Base-by-base conservation (phyloP, 1,140 invertebrate species). In the Sipha flava region DNA sequence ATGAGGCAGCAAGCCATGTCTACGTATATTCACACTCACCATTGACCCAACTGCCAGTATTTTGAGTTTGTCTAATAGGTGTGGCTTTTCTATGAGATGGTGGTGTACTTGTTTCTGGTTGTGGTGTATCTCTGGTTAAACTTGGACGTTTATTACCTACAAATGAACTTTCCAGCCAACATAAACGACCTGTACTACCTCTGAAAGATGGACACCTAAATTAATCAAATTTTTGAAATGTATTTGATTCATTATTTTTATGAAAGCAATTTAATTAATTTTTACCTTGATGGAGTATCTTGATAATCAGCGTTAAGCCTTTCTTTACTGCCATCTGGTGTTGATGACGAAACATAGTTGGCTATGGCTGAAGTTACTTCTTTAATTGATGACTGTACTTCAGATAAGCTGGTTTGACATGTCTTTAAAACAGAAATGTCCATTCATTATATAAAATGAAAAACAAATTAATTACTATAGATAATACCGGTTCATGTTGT, bases 281-380 rank as follows among this genome's bases (percentile, higher is more conserved):
- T 34, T 80, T 79, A 84, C 83, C 83, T 82, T 26, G 83, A 83
- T 40, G 83, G 75, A 7, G 68, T 82, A 80, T 59, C 81, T 34
- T n/a, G 83, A 83, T 57, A 83, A 81, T 79, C 83, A 80, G 47
- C 82, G 84, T 86, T 83, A 80, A 83, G 80, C 83, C 83, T 64
- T 83, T 83, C 59, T 84, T 91, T 90, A 81, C 91, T 88, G 54
- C 92, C 92, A 47, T 77, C 16, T 82, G 73, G 73, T 18, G 73
- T 57, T 43, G 73, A 57, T 16, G 73, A 77, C 26, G 92, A 93
- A 49, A 95, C 94, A 87, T 95, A 95, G 85, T 95, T 93, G 57
- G 95, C 94, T 82, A 96, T 95, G n/a, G 94, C 94, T 81, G 93
- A 95, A 45, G 94, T 95, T 43, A 96, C 94, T 86, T 95, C 94